Percentiles rank a stretch among this genome's conserved stretches.
Conservation (phyloP, 1,140 invertebrate species). For the Neodiprion fabricii region DNA sequence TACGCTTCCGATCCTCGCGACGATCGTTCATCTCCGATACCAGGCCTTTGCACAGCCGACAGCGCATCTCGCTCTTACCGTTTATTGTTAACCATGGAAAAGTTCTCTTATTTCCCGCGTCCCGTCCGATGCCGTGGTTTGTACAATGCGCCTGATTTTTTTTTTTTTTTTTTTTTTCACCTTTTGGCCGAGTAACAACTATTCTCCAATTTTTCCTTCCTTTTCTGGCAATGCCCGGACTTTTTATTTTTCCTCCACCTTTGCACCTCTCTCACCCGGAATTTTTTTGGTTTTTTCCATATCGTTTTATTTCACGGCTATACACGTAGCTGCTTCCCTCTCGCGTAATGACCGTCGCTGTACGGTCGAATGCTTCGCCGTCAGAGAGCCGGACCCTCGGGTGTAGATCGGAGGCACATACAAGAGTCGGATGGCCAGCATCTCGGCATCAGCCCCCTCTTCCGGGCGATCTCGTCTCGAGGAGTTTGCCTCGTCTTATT, state of each 20-base stretch:
- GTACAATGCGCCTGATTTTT: not conserved
- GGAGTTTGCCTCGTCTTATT: not conserved
- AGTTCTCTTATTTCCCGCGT: no score
- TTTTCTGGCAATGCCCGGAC: slow-evolving; percentile 49
- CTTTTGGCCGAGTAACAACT: slow-evolving; percentile 18
- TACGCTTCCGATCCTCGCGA: no score
- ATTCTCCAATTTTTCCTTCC: slow-evolving; percentile 39
- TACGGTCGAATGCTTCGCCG: slow-evolving; percentile 4
- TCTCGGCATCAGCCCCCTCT: not conserved
- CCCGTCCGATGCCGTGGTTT: no score
- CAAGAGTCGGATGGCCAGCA: not conserved
- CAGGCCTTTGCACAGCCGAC: no score
- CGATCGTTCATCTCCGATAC: no score
- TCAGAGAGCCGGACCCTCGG: not conserved
- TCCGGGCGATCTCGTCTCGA: not conserved
- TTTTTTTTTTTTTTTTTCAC: slow-evolving; percentile 7
- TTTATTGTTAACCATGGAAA: no score
- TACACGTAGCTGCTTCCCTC: not conserved
- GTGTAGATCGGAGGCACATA: slow-evolving; percentile 5
- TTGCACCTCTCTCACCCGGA: not conserved
- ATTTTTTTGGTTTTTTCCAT: not conserved
- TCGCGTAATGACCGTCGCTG: slow-evolving; percentile 3
- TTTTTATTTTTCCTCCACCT: not conserved
- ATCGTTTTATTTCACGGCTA: not conserved
- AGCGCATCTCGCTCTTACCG: no score